Evolutionary conservation across 2,797 vertebrate genomes (phyloP).

Genomic region (Anguilla pacifica): DNA sequence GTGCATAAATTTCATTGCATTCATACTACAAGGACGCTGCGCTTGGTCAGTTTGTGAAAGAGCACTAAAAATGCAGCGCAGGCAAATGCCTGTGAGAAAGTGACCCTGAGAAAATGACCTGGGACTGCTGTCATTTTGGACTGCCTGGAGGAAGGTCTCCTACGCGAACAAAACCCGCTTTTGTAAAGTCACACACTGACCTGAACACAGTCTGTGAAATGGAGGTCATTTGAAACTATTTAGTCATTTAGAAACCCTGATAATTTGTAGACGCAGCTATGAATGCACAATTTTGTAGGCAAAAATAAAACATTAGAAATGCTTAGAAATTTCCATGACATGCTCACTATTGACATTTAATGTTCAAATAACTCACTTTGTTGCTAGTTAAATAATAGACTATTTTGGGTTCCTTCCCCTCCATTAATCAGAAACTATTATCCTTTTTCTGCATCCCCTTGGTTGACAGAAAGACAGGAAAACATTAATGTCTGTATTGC

Average conservation of each 20-base stretch:
- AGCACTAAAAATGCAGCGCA: neutral
- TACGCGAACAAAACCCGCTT: constrained; percentile 43
- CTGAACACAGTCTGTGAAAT: neutral
- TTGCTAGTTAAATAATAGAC: neutral
- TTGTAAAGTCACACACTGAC: constrained; percentile 51
- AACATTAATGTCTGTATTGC: neutral
- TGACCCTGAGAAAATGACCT: constrained; percentile 39
- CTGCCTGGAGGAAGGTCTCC: constrained; percentile 19
- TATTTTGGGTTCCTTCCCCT: neutral
- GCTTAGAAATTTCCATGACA: neutral
- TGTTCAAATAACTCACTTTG: neutral
- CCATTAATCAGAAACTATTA: neutral
- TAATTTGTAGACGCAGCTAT: neutral
- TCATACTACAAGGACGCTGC: neutral
- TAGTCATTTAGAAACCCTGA: neutral
- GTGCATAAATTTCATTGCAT: too few species aligned
- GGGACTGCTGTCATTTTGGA: neutral
- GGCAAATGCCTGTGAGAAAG: constrained; percentile 64
- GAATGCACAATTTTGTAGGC: neutral
- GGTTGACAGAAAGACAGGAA: neutral
- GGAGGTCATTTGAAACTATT: neutral
- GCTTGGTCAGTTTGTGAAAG: neutral
- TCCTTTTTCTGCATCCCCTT: neutral
- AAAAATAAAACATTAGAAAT: neutral
- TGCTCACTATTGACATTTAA: neutral